Evolutionary conservation across 2,888 invertebrate genomes (phyloP), one percentile per base, ranked within the genome.

Genomic region (Malthinus seriepunctatus): DNA sequence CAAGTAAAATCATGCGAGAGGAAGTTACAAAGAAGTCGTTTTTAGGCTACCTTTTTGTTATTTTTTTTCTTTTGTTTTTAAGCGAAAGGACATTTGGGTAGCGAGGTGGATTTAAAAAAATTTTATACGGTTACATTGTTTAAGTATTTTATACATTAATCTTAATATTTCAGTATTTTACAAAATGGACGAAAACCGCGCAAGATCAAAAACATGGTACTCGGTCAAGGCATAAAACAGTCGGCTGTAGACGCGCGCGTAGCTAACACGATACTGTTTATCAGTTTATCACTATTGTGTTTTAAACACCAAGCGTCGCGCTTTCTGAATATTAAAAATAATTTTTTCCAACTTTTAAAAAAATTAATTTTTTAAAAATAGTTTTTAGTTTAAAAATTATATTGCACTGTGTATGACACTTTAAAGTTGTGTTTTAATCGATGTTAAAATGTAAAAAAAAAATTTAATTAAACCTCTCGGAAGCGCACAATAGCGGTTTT

Each of bases 171-270:
- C 49, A 52, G 23, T 32, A 55, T 55, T 60, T 60, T 56, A 56
- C 50, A 61, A 61, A 61, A 61, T 48, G 48, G 56, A 61, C 60
- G 53, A 48, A 61, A 56, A 53, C 60, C 56, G 60, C 60, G 60
- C 60, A 61, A 56, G 60, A 56, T 51, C 49, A 51, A 53, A 59
- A 61, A 53, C 60, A 61, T 61, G 56, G 56, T 32, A 39, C 52
- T 42, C 56, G 42, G 60, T 50, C 42, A 56, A 48, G 56, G 56
- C 32, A 61, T 52, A 50, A 60, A 56, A 39, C 60, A 61, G 60
- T 61, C 56, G 52, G 42, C 53, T 48, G 60, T 61, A 47, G 60
- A 52, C 60, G 60, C 56, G 56, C 60, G 60, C 56, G 60, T 48
- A 32, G 60, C 49, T 44, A 56, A 37, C 60, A 61, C 60, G 51